Evolutionary conservation across 2,113 vertebrate genomes (phyloP).

Genomic region (Bettongia penicillata): DNA sequence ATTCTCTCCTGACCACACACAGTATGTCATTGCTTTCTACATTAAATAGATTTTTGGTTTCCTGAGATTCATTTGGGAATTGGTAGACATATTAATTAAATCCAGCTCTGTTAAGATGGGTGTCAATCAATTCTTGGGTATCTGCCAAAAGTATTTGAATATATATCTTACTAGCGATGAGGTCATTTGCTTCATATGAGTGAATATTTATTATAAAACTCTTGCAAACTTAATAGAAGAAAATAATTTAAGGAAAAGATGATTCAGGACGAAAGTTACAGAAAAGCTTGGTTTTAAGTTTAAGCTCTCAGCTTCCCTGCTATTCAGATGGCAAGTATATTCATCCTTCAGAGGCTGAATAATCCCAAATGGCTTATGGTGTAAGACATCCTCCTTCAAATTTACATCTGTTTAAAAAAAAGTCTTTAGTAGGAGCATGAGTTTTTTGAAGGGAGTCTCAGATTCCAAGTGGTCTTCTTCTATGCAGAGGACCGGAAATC

Average conservation of each 20-base stretch:
- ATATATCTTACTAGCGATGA: conserved; percentile 79
- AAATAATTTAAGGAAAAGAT: conserved; percentile 17
- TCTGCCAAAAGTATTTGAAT: conserved; percentile 82
- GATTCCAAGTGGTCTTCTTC: conserved; percentile 63
- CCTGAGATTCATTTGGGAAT: conserved; percentile 82
- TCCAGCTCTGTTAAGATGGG: conserved; percentile 81
- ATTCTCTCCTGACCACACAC: conserved; percentile 81
- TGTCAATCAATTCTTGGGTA: conserved; percentile 85
- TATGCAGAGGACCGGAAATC: conserved; percentile 53
- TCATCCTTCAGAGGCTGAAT: conserved; percentile 58
- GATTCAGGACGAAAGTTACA: conserved; percentile 34
- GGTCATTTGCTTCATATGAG: conserved; percentile 79
- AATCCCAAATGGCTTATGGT: conserved; percentile 67
- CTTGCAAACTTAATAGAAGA: conserved; percentile 13
- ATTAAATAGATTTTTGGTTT: conserved; percentile 85
- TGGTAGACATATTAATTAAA: conserved; percentile 85
- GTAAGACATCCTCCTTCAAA: conserved; percentile 63
- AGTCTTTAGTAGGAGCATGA: conserved; percentile 52
- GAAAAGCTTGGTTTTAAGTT: conserved; percentile 48
- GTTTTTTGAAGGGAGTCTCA: conserved; percentile 59
- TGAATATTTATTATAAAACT: conserved; percentile 62
- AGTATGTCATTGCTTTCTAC: conserved; percentile 82
- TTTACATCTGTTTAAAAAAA: conserved; percentile 74
- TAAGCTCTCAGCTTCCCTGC: conserved; percentile 43
- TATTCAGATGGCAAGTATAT: conserved; percentile 56